These are phyloP conservation scores for Apostichopus californicus DNA, from an alignment of 35 echinoderm and acorn worm species.

Conservation along the genomic window DNA sequence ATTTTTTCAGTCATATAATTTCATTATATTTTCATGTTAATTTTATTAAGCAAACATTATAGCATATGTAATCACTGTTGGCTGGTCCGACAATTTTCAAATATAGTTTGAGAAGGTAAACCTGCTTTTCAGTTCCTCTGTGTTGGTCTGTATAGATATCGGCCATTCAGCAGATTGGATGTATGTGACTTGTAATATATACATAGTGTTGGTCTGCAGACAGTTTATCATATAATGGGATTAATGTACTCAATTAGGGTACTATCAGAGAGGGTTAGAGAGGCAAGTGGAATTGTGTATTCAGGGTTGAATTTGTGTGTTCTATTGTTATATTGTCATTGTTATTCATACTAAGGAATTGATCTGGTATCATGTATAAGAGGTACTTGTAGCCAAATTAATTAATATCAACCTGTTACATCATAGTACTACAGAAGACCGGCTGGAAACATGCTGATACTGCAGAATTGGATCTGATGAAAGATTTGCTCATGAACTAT, in stretches of 20 bases:
- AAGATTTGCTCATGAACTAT: too few relatives aligned
- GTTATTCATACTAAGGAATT: neutral
- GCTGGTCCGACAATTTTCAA: conserved; percentile 21
- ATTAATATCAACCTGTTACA: neutral
- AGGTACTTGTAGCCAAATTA: neutral
- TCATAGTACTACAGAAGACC: too few relatives aligned
- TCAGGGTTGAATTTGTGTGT: neutral
- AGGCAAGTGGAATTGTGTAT: neutral
- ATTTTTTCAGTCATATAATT: neutral
- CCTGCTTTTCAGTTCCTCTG: too few relatives aligned
- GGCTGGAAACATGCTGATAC: too few relatives aligned
- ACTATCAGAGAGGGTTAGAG: neutral
- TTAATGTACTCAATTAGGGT: neutral
- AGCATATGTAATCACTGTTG: conserved; percentile 10
- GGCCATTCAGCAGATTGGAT: neutral
- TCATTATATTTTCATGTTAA: neutral
- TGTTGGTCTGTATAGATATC: too few relatives aligned
- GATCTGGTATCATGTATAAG: too few relatives aligned
- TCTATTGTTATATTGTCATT: conserved; percentile 3
- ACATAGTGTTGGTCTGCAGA: too few relatives aligned
- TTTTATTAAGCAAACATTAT: neutral
- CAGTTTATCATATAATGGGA: too few relatives aligned
- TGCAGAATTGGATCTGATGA: too few relatives aligned
- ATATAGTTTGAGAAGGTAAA: neutral
- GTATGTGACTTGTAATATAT: too few relatives aligned